A percentile compares a stretch with the other conserved stretches of the same genome.
Evolutionary conservation across 2,797 vertebrate genomes (phyloP).

Genomic region (Pempheris klunzingeri): DNA sequence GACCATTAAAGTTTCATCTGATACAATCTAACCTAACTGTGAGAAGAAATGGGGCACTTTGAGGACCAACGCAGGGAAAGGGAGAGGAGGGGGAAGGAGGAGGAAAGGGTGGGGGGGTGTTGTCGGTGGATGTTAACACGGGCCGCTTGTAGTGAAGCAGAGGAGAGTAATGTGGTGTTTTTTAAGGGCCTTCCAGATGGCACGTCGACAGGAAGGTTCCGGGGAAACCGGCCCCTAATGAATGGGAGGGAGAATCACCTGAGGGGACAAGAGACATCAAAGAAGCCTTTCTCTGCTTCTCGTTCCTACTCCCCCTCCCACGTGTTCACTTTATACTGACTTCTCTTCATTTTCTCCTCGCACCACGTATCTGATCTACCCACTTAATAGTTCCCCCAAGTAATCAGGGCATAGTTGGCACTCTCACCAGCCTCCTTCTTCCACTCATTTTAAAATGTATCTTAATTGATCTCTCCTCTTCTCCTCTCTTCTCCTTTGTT

Average conservation of each 20-base stretch:
- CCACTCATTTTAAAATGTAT: slow-evolving; percentile 37
- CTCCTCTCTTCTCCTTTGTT: slow-evolving; percentile 1
- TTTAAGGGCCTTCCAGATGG: slow-evolving; percentile 81
- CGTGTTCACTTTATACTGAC: slow-evolving; percentile 44
- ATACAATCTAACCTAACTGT: slow-evolving; percentile 53
- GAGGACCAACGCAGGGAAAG: slow-evolving; percentile 38
- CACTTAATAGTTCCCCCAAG: slow-evolving; percentile 47
- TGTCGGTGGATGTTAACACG: slow-evolving; percentile 42
- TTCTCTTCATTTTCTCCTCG: slow-evolving; percentile 48
- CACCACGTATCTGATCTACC: slow-evolving; percentile 49
- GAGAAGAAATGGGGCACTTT: slow-evolving; percentile 50
- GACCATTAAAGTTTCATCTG: slow-evolving; percentile 63
- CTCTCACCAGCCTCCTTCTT: slow-evolving; percentile 14
- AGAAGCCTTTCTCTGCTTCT: slow-evolving; percentile 68
- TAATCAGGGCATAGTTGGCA: slow-evolving; percentile 33
- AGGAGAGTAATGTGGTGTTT: slow-evolving; percentile 45
- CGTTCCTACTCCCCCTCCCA: slow-evolving; percentile 41
- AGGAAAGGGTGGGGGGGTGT: background rate
- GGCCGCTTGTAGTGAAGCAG: slow-evolving; percentile 42
- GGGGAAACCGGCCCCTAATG: slow-evolving; percentile 80
- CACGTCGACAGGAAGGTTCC: slow-evolving; percentile 71
- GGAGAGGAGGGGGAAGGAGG: background rate
- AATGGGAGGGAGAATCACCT: slow-evolving; percentile 84
- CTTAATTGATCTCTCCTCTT: slow-evolving; percentile 62
- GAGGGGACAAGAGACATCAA: slow-evolving; percentile 83